A percentile compares a stretch with the other conserved stretches of the same genome.
phyloP scores from a whole-genome alignment of 64 coral and sea anemone genomes.

The Stichodactyla mertensii region DNA sequence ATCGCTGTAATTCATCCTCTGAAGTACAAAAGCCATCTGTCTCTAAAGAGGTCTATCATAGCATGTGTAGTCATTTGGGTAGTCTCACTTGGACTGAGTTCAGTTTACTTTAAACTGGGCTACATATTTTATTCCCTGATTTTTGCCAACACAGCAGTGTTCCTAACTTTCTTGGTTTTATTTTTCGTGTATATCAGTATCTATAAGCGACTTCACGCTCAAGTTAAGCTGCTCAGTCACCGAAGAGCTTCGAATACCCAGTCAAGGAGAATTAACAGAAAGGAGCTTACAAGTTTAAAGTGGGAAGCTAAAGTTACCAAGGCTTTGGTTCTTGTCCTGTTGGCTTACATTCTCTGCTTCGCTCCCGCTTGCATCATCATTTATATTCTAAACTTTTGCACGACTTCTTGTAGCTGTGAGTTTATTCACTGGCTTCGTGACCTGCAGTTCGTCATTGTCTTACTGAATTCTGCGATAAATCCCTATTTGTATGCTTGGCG shows the following conservation, averaged over 20 bases:
- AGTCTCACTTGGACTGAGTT: slow-evolving; percentile 28
- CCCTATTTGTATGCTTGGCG: slow-evolving; percentile 38
- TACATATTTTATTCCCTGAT: slow-evolving; percentile 60
- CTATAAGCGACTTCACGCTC: slow-evolving; percentile 30
- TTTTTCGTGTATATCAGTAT: slow-evolving; percentile 61
- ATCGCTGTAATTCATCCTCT: slow-evolving; percentile 48
- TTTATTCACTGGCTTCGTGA: slow-evolving; percentile 70
- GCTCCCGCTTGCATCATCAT: slow-evolving; percentile 62
- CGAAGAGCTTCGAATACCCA: neutral
- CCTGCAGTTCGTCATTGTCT: slow-evolving; percentile 46
- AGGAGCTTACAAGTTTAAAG: slow-evolving; percentile 10
- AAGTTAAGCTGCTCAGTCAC: slow-evolving; percentile 29
- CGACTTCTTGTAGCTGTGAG: slow-evolving; percentile 32
- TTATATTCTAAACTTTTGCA: slow-evolving; percentile 67
- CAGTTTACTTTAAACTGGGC: slow-evolving; percentile 49
- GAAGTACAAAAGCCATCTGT: slow-evolving; percentile 53
- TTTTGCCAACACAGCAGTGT: slow-evolving; percentile 59
- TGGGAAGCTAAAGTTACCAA: slow-evolving; percentile 36
- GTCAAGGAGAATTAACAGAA: slow-evolving; percentile 13
- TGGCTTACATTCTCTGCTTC: slow-evolving; percentile 54
- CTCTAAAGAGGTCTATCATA: slow-evolving; percentile 44
- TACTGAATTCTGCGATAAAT: slow-evolving; percentile 46
- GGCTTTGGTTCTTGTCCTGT: slow-evolving; percentile 54
- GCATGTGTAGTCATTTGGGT: slow-evolving; percentile 46
- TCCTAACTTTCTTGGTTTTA: slow-evolving; percentile 59